These are phyloP conservation scores for Ramazzottius varieornatus DNA, from an alignment of 2,888 invertebrate genomes.

Conservation along the genomic window DNA sequence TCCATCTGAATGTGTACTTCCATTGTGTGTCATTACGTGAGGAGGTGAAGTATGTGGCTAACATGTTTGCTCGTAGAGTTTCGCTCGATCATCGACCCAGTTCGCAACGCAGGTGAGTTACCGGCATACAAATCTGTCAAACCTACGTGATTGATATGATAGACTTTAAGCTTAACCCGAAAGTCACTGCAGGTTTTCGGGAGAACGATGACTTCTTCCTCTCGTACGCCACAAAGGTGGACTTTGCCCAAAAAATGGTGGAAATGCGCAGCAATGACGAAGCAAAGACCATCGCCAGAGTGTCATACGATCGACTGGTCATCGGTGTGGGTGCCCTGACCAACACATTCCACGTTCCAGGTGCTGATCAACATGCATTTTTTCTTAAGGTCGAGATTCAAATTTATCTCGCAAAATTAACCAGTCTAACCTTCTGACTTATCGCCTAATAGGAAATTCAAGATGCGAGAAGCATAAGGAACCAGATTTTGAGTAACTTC, in stretches of 20 bases:
- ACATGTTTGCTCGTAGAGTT: neutral
- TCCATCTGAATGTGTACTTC: too few species aligned
- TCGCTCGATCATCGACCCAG: conserved; percentile 2
- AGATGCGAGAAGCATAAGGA: conserved; percentile 22
- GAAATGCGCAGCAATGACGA: neutral
- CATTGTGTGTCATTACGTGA: too few species aligned
- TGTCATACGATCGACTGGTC: conserved; percentile 23
- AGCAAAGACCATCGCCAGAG: conserved; percentile 3
- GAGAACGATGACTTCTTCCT: neutral
- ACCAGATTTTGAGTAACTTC: conserved; percentile 20
- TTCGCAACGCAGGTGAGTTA: neutral
- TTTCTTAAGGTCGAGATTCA: conserved; percentile 21
- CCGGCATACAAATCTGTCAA: neutral
- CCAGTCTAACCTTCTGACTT: too few species aligned
- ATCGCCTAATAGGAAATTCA: conserved; percentile 17
- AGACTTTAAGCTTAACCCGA: neutral
- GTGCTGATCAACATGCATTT: conserved; percentile 22
- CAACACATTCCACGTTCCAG: conserved; percentile 24
- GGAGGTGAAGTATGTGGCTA: neutral
- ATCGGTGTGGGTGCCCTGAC: conserved; percentile 24
- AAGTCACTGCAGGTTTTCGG: neutral
- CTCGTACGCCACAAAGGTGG: neutral
- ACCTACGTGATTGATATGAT: neutral
- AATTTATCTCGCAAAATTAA: neutral
- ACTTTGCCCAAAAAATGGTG: neutral